Evolutionary conservation across 2,797 vertebrate species (phyloP).

Genomic region (Sciurus vulgaris): DNA sequence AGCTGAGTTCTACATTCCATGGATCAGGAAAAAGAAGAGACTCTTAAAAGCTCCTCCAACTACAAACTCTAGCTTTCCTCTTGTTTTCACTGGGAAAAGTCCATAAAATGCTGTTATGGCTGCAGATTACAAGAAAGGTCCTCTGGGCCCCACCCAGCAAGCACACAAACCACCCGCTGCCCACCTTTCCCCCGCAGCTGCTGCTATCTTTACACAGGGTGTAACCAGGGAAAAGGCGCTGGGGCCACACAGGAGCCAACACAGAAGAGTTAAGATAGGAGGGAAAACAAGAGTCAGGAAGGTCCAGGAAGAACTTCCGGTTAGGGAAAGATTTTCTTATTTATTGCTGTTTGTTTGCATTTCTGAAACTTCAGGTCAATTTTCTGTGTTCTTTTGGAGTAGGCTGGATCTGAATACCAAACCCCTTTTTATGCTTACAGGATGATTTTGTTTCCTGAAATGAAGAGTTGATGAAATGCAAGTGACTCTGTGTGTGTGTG

Average conservation of each 20-base stretch:
- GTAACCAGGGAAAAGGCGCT: not conserved
- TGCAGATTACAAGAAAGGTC: not conserved
- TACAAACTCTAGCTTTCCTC: not conserved
- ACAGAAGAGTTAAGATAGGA: not conserved
- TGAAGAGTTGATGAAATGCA: not conserved
- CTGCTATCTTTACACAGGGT: not conserved
- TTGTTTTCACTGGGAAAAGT: conserved; percentile 35
- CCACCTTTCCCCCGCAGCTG: not conserved
- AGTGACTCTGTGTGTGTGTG: not conserved
- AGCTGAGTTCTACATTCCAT: not conserved
- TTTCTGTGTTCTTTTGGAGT: conserved; percentile 25
- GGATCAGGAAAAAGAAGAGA: not conserved
- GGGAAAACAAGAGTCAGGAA: not conserved
- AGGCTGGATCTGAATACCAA: not conserved
- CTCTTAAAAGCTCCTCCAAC: not conserved
- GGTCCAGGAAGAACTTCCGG: not conserved
- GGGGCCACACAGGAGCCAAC: not conserved
- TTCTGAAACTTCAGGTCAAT: conserved; percentile 7
- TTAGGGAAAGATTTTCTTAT: not conserved
- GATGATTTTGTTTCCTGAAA: conserved; percentile 54
- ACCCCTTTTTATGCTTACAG: not conserved
- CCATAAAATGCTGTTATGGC: not conserved
- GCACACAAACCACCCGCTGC: not conserved
- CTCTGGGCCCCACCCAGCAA: not conserved
- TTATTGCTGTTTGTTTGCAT: not conserved